Evolutionary conservation across 2,797 vertebrate genomes (phyloP).

Genomic region (Acanthiza pusilla): DNA sequence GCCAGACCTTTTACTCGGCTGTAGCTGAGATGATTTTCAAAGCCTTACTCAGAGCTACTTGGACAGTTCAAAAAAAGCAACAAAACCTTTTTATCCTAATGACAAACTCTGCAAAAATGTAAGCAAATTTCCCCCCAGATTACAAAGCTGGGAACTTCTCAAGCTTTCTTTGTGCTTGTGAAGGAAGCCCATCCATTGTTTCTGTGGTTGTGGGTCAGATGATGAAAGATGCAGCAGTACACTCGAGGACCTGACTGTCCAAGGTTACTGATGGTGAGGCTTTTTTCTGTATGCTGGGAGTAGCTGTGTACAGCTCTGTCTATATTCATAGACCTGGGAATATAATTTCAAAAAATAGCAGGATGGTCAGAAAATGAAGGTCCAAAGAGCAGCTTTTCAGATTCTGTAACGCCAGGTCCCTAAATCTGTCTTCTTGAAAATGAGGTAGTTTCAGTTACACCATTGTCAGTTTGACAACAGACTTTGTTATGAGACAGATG

Average conservation of each 20-base stretch:
- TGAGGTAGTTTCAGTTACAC: neutral
- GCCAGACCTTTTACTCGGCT: neutral
- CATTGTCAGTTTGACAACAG: neutral
- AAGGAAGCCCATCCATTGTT: neutral
- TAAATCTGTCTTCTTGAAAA: neutral
- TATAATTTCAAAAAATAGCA: neutral
- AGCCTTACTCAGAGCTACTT: neutral
- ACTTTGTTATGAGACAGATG: slow-evolving; percentile 7
- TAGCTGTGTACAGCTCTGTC: neutral
- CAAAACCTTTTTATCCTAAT: neutral
- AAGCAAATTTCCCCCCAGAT: neutral
- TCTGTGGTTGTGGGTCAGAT: neutral
- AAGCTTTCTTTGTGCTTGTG: neutral
- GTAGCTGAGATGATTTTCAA: neutral
- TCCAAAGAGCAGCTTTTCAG: neutral
- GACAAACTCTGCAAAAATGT: neutral
- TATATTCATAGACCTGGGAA: neutral
- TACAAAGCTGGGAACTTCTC: neutral
- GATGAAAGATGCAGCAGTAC: neutral
- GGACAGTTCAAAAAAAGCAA: neutral
- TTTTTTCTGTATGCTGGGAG: neutral
- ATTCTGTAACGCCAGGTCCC: neutral
- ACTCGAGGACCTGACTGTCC: neutral
- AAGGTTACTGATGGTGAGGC: neutral
- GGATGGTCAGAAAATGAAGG: neutral